These are phyloP conservation scores for Phrynosoma blainvillii DNA, from an alignment of 2,113 vertebrate species.

Conservation along the genomic window DNA sequence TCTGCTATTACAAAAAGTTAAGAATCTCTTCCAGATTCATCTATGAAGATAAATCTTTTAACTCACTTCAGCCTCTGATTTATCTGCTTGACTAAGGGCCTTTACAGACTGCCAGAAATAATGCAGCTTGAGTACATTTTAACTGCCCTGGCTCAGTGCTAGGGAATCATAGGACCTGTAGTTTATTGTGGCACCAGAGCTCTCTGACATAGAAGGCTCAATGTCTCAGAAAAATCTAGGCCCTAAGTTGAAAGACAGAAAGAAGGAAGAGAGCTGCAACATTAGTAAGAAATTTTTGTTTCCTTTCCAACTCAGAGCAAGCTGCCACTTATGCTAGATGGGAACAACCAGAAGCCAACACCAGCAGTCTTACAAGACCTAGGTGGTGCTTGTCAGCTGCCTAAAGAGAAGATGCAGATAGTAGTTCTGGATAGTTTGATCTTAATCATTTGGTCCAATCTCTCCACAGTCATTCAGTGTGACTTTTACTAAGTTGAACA, in stretches of 20 bases:
- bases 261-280: background rate
- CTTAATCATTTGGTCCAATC: background rate
- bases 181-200: too few species aligned
- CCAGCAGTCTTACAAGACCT: background rate
- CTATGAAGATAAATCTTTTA: background rate
- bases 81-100: background rate
- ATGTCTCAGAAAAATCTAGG: too few species aligned
- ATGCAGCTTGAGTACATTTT: too few species aligned
- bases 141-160: too few species aligned
- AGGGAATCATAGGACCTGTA: too few species aligned
- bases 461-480: background rate
- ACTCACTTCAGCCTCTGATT: background rate
- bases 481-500: too few species aligned
- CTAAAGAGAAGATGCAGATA: background rate
- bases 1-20: background rate
- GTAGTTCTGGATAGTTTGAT: background rate
- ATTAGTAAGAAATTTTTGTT: background rate
- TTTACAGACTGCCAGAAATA: too few species aligned
- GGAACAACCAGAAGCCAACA: background rate
- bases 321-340: too few species aligned
- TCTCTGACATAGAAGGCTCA: too few species aligned
- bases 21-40: background rate
- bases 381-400: background rate
- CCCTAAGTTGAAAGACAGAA: background rate
- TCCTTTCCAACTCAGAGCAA: background rate